These are phyloP conservation scores for Neodiprion lecontei DNA, from an alignment of 1,140 invertebrate species.

Conservation along the genomic window DNA sequence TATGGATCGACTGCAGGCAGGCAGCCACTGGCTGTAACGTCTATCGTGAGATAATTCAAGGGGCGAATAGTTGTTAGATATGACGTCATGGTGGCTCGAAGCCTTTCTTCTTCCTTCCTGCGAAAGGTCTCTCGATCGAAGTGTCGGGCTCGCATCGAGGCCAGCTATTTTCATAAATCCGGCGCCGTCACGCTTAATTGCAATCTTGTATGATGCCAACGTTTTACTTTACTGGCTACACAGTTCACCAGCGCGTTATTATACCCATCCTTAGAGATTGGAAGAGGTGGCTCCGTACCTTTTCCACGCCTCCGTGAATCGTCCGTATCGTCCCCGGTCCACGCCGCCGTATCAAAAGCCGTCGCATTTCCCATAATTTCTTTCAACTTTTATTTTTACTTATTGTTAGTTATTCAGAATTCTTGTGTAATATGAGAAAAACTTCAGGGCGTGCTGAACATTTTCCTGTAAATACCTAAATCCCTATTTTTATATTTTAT, in stretches of 20 bases:
- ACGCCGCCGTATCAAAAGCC: neutral
- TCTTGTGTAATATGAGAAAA: too few relatives aligned
- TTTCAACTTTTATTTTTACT: too few relatives aligned
- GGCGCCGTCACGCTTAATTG: slow-evolving; percentile 43
- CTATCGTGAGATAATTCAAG: slow-evolving; percentile 1
- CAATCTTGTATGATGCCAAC: slow-evolving; percentile 36
- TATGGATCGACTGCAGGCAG: neutral
- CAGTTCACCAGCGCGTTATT: slow-evolving; percentile 36
- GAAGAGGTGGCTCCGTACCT: neutral
- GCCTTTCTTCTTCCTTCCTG: neutral
- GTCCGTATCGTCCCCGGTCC: neutral
- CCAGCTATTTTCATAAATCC: slow-evolving; percentile 42
- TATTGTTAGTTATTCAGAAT: too few relatives aligned
- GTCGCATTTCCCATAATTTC: too few relatives aligned
- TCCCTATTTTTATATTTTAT: too few relatives aligned
- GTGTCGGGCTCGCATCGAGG: slow-evolving; percentile 6
- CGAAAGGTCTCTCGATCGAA: neutral
- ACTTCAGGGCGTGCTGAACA: too few relatives aligned
- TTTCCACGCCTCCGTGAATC: neutral
- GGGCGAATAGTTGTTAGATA: slow-evolving; percentile 11
- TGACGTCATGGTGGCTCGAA: neutral
- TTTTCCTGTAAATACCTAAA: too few relatives aligned
- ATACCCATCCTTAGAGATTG: slow-evolving; percentile 7
- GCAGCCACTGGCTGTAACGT: neutral
- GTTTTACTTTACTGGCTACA: slow-evolving; percentile 19